Conservation (phyloP, 2,113 vertebrate genomes). For the Neofelis nebulosa region DNA sequence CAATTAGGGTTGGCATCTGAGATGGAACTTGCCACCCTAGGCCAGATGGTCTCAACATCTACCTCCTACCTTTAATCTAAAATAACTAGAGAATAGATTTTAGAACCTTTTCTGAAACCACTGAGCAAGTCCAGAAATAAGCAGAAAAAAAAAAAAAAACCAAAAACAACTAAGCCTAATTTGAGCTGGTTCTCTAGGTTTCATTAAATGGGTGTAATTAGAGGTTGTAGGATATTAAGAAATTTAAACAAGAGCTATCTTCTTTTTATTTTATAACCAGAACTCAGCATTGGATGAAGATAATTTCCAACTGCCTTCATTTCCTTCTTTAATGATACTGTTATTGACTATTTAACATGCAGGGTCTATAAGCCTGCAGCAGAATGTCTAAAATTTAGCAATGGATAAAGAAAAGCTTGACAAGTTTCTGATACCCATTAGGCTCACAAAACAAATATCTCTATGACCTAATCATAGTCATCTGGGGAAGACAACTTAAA, state of each 20-base stretch:
- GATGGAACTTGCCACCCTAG: not conserved
- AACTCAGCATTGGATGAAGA: conserved; percentile 8
- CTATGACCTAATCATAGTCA: not conserved
- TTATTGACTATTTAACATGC: not conserved
- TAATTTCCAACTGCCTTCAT: not conserved
- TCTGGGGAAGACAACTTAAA: not conserved
- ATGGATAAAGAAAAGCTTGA: not conserved
- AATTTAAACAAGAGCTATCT: not conserved
- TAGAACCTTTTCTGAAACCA: not conserved
- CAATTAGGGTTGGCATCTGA: conserved; percentile 35
- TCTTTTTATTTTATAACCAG: conserved; percentile 15
- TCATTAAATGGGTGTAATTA: not conserved
- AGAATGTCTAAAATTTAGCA: not conserved
- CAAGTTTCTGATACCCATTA: not conserved
- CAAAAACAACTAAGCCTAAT: not conserved
- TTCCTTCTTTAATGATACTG: not conserved
- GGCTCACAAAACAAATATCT: not conserved
- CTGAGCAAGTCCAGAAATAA: not conserved
- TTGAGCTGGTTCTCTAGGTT: not conserved
- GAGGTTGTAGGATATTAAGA: not conserved
- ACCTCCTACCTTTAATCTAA: conserved; percentile 30
- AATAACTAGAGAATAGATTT: conserved; percentile 52
- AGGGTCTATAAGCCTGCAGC: not conserved
- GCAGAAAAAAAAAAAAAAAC: not conserved
- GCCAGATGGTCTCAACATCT: not conserved